Conservation (phyloP, 2,888 invertebrate species). For the Cephus sareptanus region DNA sequence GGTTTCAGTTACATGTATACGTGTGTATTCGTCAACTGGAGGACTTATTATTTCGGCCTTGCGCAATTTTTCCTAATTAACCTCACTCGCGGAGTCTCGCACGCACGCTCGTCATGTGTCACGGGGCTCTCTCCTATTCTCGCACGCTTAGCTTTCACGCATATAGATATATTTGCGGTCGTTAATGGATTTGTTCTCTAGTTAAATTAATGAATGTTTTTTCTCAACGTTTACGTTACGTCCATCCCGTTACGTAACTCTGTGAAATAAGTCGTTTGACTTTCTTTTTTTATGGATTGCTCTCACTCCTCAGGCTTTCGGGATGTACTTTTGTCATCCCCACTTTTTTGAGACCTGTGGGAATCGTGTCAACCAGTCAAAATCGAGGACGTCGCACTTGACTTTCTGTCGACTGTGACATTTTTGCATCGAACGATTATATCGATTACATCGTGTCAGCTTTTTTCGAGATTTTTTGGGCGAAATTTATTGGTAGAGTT, state of each 20-base stretch:
- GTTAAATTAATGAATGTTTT: background rate
- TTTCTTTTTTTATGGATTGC: background rate
- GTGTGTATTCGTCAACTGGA: background rate
- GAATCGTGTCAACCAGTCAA: conserved; percentile 1
- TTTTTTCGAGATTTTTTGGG: background rate
- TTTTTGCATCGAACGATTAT: conserved; percentile 14
- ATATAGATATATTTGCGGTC: background rate
- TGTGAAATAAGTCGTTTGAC: background rate
- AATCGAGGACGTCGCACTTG: background rate
- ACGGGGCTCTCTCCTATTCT: background rate
- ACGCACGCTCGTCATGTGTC: background rate
- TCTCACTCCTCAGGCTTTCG: background rate
- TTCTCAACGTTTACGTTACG: background rate
- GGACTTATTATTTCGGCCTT: background rate
- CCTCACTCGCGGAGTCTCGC: background rate
- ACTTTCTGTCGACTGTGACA: background rate
- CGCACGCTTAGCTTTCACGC: background rate
- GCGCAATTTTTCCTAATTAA: background rate
- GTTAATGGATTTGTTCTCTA: background rate
- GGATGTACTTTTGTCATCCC: background rate
- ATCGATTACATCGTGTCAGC: background rate
- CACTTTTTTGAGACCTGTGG: background rate
- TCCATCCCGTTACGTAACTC: background rate
- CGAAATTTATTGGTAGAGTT: background rate
- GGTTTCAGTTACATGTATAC: background rate